A percentile compares a stretch with the other conserved stretches of the same genome.
Conservation (phyloP, 2,888 invertebrate species). For the Tiliacea citrago region DNA sequence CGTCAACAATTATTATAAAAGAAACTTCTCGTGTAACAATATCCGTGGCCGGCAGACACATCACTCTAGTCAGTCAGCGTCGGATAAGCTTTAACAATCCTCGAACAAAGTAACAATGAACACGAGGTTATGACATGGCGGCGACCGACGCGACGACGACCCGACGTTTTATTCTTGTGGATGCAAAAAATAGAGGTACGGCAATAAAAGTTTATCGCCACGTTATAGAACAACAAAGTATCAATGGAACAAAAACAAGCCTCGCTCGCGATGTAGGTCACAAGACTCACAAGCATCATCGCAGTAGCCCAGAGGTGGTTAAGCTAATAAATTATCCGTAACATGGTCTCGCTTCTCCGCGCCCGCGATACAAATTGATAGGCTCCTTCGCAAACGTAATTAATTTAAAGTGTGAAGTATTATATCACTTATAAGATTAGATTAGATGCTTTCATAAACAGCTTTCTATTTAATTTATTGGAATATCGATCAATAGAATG, state of each 20-base stretch:
- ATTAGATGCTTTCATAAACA: slow-evolving; percentile 58
- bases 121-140: slow-evolving; percentile 65
- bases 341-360: slow-evolving; percentile 62
- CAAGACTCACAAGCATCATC: slow-evolving; percentile 62
- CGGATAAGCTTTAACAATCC: slow-evolving; percentile 65
- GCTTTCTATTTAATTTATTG: slow-evolving; percentile 63
- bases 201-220: slow-evolving; percentile 66
- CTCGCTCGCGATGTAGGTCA: slow-evolving; percentile 71
- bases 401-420: slow-evolving; percentile 71
- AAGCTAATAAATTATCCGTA: slow-evolving; percentile 75
- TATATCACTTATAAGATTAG: slow-evolving; percentile 62
- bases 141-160: slow-evolving; percentile 49
- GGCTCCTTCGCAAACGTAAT: slow-evolving; percentile 73
- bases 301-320: slow-evolving; percentile 71
- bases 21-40: slow-evolving; percentile 59
- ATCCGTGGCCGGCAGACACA: slow-evolving; percentile 40
- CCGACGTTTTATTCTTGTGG: slow-evolving; percentile 59
- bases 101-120: slow-evolving; percentile 66
- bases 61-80: slow-evolving; percentile 48
- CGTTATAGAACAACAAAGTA: slow-evolving; percentile 66
- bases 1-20: slow-evolving; percentile 76
- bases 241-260: slow-evolving; percentile 65
- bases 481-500: slow-evolving; percentile 51
- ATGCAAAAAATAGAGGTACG: slow-evolving; percentile 65
- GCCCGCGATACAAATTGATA: slow-evolving; percentile 72